A percentile compares a stretch with the other conserved stretches of the same genome.
These are phyloP conservation scores for Artibeus lituratus DNA, from an alignment of 2,797 vertebrate species.

Conservation along the genomic window DNA sequence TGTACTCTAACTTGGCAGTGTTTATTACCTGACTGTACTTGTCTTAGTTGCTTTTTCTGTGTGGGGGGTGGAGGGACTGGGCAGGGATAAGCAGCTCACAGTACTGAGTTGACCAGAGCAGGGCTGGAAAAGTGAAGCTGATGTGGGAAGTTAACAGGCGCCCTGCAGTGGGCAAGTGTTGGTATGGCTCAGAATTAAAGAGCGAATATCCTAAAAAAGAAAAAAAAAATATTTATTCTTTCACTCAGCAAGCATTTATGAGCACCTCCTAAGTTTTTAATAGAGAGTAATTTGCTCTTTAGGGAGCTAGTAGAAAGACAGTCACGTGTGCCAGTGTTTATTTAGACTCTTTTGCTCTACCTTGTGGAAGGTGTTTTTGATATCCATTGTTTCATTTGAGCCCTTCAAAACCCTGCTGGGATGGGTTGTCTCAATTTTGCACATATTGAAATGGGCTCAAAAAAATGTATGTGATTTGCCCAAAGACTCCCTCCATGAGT, in stretches of 20 bases:
- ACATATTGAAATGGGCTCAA: background rate
- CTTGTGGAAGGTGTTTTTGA: background rate
- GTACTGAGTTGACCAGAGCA: background rate
- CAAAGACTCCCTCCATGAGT: background rate
- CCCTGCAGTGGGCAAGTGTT: background rate
- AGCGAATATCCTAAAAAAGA: background rate
- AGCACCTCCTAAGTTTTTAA: background rate
- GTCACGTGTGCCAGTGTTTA: background rate
- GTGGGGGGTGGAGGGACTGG: background rate
- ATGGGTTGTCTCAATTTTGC: background rate
- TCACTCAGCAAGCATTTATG: background rate
- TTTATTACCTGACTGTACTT: background rate
- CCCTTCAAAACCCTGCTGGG: background rate
- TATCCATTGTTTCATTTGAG: background rate
- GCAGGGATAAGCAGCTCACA: background rate
- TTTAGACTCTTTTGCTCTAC: background rate
- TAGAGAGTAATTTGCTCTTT: background rate
- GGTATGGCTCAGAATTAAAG: constrained; percentile 17
- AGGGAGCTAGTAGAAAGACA: background rate
- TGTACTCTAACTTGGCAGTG: background rate
- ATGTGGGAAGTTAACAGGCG: background rate
- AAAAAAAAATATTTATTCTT: background rate
- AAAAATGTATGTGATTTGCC: background rate
- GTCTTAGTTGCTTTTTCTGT: background rate
- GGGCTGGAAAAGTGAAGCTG: background rate